A percentile compares a stretch with the other conserved stretches of the same genome.
These are phyloP conservation scores for Steinernema hermaphroditum DNA, from an alignment of 2,888 invertebrate genomes.

Conservation along the genomic window DNA sequence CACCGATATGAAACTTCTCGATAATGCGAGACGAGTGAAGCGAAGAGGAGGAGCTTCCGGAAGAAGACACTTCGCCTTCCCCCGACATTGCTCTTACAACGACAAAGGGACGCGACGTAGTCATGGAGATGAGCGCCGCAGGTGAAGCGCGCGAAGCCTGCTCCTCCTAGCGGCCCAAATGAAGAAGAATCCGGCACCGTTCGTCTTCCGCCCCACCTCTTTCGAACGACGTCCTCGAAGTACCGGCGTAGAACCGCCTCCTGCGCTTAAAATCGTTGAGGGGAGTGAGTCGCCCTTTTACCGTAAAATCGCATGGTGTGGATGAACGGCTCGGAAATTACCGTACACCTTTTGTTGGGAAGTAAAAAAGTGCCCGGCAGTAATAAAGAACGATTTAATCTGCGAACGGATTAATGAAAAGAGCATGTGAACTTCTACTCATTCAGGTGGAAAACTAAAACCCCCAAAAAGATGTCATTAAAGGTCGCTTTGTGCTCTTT, in stretches of 20 bases:
- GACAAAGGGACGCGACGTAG: conserved; percentile 13
- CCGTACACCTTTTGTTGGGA: too few species aligned
- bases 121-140: conserved; percentile 3
- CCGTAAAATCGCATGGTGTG: too few species aligned
- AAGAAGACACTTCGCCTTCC: neutral
- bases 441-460: too few species aligned
- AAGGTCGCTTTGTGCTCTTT: too few species aligned
- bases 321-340: too few species aligned
- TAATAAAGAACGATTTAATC: too few species aligned
- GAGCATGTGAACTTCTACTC: too few species aligned
- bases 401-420: too few species aligned
- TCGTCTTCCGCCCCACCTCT: conserved; percentile 5
- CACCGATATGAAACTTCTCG: conserved; percentile 10
- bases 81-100: conserved; percentile 18
- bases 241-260: conserved; percentile 1
- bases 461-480: too few species aligned
- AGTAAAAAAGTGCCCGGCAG: too few species aligned
- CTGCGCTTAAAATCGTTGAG: too few species aligned
- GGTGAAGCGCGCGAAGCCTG: conserved; percentile 13
- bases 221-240: neutral
- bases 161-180: neutral
- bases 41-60: neutral
- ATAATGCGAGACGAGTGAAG: neutral
- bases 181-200: conserved; percentile 5
- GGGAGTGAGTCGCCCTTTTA: too few species aligned